A percentile compares a stretch with the other conserved stretches of the same genome.
Conservation (phyloP, 2,113 vertebrate species). For the Heterotis niloticus region DNA sequence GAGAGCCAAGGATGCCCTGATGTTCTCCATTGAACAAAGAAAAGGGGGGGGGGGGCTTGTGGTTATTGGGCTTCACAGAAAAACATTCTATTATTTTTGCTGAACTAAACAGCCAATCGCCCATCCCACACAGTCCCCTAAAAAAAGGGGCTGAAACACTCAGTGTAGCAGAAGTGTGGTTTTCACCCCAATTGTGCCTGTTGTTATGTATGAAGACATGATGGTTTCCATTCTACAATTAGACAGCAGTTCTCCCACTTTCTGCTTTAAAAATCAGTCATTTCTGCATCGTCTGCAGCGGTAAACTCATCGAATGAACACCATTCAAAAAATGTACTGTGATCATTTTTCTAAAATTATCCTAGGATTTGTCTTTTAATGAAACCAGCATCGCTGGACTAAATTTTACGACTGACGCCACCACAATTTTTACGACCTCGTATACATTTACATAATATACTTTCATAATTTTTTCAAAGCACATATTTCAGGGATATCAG, state of each 20-base stretch:
- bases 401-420: neutral
- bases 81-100: neutral
- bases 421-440: neutral
- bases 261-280: neutral
- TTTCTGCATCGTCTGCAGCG: too few relatives aligned
- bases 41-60: neutral
- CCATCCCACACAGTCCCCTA: neutral
- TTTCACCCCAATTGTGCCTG: neutral
- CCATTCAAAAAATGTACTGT: neutral
- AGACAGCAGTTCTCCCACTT: neutral
- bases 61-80: neutral
- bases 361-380: neutral
- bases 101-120: neutral
- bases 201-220: neutral
- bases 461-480: neutral
- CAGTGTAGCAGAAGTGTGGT: neutral
- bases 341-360: neutral
- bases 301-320: neutral
- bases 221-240: neutral
- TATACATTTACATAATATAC: neutral
- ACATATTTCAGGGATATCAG: neutral
- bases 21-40: slow-evolving; percentile 25
- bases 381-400: neutral
- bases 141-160: neutral
- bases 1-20: neutral